Conservation (phyloP, 1,140 invertebrate genomes). For the Thaumatotibia leucotreta region DNA sequence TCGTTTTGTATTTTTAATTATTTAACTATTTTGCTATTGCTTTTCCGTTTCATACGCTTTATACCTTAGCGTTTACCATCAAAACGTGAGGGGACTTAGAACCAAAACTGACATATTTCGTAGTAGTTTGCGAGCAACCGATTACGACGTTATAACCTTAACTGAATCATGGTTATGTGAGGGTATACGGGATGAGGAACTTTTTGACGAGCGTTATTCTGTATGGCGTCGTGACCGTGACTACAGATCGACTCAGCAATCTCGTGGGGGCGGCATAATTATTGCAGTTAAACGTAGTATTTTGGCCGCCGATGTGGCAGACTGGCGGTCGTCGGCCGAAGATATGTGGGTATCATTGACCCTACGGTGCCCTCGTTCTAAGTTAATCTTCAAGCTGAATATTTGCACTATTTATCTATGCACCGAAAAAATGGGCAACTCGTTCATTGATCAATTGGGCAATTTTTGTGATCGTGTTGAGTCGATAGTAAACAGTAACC, state of each 20-base stretch:
- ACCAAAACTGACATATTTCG: background rate
- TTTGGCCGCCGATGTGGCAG: background rate
- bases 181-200: background rate
- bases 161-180: conserved; percentile 10
- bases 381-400: no score
- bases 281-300: conserved; percentile 8
- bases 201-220: conserved; percentile 8
- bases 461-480: no score
- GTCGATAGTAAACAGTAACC: no score
- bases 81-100: background rate
- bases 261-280: background rate
- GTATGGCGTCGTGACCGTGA: background rate
- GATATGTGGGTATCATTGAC: background rate
- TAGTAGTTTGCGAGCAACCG: background rate
- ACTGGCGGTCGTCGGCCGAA: background rate
- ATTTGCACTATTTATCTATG: no score
- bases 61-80: background rate
- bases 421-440: no score
- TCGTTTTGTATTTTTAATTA: background rate
- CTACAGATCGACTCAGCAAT: background rate
- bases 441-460: no score
- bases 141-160: conserved; percentile 6
- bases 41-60: background rate
- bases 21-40: background rate
- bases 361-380: no score